Base-by-base conservation (phyloP, 2,797 vertebrate species). In the Labroides dimidiatus region DNA sequence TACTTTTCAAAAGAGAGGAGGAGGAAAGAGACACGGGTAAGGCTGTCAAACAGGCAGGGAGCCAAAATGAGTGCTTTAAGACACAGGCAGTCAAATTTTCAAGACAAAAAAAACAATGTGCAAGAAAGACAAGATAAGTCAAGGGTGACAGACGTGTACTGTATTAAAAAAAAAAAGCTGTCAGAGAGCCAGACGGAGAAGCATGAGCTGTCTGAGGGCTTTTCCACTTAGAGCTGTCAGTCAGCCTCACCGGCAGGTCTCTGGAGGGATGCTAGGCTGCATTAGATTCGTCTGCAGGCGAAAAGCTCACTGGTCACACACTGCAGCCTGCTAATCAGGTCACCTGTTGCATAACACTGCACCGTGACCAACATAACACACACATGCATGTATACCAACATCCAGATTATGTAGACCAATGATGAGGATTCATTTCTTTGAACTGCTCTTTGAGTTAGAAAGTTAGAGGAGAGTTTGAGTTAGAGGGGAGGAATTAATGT, bases 271-370 rank as follows among this genome's bases (percentile, higher is more conserved):
- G 70, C 63, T 56, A 52, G 69, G 65, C 73, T 69, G 64, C 65
- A 74, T 72, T 63, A 81, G 69, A 85, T 78, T 80, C 80, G 61
- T 50, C 84, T 59, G 69, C 23, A 62, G 65, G 69, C 74, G 77
- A 66, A 78, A 87, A 63, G 53, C 70, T 70, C 39, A 64, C 62
- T 66, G 72, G 72, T 78, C 76, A 69, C 65, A 74, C 64, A 82
- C 65, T 52, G n/a, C 42, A 71, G 66, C 56, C 78, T 65, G 63
- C 60, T 84, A 86, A 91, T 82, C 72, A 80, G 86, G 84, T 90
- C 84, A 92, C 82, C 80, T 88, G 87, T 87, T 89, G 76, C 78
- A 82, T 70, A 85, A 80, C 60, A 64, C 61, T 64, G 30, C 44
- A 62, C 39, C 21, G 41, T 66, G 52, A 82, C 41, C 50, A 61